Evolutionary conservation across 35 echinoderm and acorn worm genomes (phyloP), one percentile per base, ranked within the genome.

Genomic region (Antedon bifida): DNA sequence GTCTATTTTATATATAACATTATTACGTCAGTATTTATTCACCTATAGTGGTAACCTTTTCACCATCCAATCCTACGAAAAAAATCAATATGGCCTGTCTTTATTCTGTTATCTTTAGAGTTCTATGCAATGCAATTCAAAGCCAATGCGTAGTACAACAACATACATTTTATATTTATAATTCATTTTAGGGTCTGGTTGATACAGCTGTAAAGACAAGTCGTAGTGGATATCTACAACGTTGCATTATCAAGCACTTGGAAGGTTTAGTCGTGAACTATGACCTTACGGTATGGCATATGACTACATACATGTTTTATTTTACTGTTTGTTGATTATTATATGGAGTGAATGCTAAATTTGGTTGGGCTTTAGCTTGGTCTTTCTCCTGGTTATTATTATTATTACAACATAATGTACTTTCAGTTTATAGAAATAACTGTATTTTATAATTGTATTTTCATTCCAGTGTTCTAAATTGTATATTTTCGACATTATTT

Each of bases 131-230:
- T n/a, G n/a, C n/a, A n/a, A n/a, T n/a, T n/a, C n/a, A n/a, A n/a
- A n/a, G n/a, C n/a, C n/a, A n/a, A n/a, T n/a, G n/a, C n/a, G n/a
- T n/a, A n/a, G n/a, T n/a, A n/a, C n/a, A n/a, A n/a, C n/a, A n/a
- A n/a, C n/a, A n/a, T 2, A 64, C 23, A 19, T 64, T 64, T 64
- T 64, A 26, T 11, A 11, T 64, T 2, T 2, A 2, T 64, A 16
- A 8, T 64, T 64, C 10, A 2, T 64, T 79, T 5, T 34, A 99
- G 95, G 95, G 95, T 90, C 88, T 99, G 36, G 91, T 99, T 1
- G 95, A 99, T 81, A 99, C 95, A 36, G 95, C 95, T 12, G 95
- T 99, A 9, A 99, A 99, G 76, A 99, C 95, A 21, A 99, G 95
- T 80, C 81, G 95, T 0, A 99, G 95, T 87, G 95, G 95, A 21